Evolutionary conservation across 2,888 invertebrate species (phyloP), one percentile per base, ranked within the genome.

Genomic region (Hofmannophila pseudospretella): DNA sequence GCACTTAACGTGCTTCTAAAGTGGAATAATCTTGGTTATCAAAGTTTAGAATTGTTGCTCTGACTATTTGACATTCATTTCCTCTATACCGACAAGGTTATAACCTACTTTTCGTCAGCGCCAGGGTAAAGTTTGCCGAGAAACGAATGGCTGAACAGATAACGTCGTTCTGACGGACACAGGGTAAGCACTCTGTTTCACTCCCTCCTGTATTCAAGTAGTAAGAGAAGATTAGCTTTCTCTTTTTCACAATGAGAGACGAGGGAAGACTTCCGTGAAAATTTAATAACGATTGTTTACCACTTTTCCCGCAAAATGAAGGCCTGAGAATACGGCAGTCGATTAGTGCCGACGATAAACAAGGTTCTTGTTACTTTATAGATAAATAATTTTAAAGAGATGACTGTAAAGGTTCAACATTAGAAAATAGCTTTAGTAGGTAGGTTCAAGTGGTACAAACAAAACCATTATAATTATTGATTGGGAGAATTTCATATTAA

Each of bases 241-340:
- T 66, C 70, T 54, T 66, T 75, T 64, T 51, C 63, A 53, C 66
- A 63, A 59, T 60, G 58, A 68, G 60, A 54, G 62, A 68, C 58
- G 66, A 58, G 61, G 63, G 67, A 69, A 74, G 74, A 75, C 73
- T 75, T 66, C 75, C 77, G 77, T 77, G 76, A 68, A 79, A 84
- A 82, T 84, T 82, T 80, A 84, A 84, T 82, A 84, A 84, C 75
- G 76, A 84, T 81, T 84, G 80, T 81, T 82, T 82, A 79, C 81
- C 67, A 77, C 73, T 72, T 69, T 58, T 5, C 45, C 71, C 66
- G 60, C 69, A 69, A 71, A 80, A 79, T 74, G 68, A 74, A 78
- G 73, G 58, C 61, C 61, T 73, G n/a, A 56, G 64, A 68, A 74
- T 68, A 63, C 65, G 62, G 61, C 64, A 61, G 58, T 58, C 70